Percentiles rank a stretch among this genome's conserved stretches.
Evolutionary conservation across 2,797 vertebrate species (phyloP).

Genomic region (Sebastes matsubarae): DNA sequence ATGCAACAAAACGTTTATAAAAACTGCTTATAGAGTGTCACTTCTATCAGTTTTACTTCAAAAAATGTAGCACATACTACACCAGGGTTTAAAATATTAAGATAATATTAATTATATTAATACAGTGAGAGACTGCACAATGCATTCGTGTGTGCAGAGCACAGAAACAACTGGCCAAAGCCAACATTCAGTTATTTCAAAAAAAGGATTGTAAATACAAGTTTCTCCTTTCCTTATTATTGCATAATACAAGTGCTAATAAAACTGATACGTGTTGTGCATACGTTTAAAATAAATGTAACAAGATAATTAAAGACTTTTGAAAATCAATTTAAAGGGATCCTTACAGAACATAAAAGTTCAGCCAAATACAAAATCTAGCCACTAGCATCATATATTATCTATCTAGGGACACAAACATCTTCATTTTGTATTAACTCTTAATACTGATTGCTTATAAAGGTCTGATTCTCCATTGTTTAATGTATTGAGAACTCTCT

Average conservation of each 20-base stretch:
- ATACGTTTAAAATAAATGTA: conserved; percentile 29
- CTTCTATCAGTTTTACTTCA: conserved; percentile 22
- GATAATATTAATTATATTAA: background rate
- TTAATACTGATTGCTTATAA: background rate
- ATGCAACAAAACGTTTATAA: background rate
- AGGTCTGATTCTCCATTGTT: background rate
- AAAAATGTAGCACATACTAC: background rate
- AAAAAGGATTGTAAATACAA: conserved; percentile 1
- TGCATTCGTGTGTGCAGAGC: background rate
- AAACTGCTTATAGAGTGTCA: background rate
- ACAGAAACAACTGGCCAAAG: background rate
- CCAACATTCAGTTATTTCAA: background rate
- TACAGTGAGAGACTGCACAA: background rate
- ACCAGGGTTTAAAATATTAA: background rate
- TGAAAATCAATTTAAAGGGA: conserved; percentile 37
- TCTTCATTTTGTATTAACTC: background rate
- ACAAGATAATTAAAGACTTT: conserved; percentile 50
- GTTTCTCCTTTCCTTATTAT: conserved; percentile 21
- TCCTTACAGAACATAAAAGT: background rate
- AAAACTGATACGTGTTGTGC: conserved; percentile 30
- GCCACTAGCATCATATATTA: background rate
- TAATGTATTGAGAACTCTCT: background rate
- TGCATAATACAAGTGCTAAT: conserved; percentile 51
- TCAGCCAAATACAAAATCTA: background rate
- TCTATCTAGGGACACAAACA: background rate